Percentiles rank a stretch among this genome's conserved stretches.
phyloP scores from a whole-genome alignment of 1,140 invertebrate genomes.

The Heliothis subflexa region DNA sequence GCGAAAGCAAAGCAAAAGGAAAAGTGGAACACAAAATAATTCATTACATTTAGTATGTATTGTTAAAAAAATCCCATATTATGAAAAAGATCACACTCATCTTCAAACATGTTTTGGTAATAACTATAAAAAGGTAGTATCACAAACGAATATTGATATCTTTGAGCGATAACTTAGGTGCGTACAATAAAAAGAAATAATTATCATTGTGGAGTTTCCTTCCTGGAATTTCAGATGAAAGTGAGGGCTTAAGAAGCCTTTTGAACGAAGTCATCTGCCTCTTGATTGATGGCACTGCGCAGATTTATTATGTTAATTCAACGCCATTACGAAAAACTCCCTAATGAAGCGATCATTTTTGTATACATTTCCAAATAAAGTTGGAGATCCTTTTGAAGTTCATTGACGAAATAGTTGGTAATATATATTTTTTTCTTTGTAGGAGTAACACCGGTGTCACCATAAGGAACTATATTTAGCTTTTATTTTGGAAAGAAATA shows the following conservation, averaged over 20 bases:
- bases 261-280: constrained; percentile 72
- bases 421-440: too few relatives aligned
- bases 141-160: constrained; percentile 10
- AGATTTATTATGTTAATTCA: constrained; percentile 83
- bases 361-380: background rate
- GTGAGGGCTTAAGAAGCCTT: constrained; percentile 79
- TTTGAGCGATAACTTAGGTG: background rate
- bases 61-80: too few relatives aligned
- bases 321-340: constrained; percentile 51
- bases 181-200: constrained; percentile 51
- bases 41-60: too few relatives aligned
- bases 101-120: background rate
- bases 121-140: background rate
- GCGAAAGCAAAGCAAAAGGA: too few relatives aligned
- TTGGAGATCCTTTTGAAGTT: background rate
- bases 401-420: background rate
- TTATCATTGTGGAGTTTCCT: constrained; percentile 55
- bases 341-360: constrained; percentile 52
- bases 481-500: too few relatives aligned
- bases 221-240: constrained; percentile 71
- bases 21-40: too few relatives aligned
- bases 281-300: constrained; percentile 75
- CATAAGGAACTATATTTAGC: too few relatives aligned
- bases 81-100: background rate
- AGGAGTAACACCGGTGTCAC: too few relatives aligned